These are phyloP conservation scores for Penaeus indicus DNA, from an alignment of 1,140 invertebrate species.

Conservation along the genomic window DNA sequence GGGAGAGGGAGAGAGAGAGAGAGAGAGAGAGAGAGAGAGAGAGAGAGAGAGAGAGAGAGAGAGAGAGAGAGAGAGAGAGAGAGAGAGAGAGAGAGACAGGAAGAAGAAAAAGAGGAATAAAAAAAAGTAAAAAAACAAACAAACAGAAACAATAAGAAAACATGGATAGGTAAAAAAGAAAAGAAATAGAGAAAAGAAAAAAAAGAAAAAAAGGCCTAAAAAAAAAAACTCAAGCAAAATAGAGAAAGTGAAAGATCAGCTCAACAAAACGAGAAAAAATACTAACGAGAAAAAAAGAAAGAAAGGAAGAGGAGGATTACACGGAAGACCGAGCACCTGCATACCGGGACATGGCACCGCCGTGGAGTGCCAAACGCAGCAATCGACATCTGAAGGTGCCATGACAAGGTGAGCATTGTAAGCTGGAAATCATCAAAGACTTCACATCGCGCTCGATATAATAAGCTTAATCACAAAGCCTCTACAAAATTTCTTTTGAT, in stretches of 20 bases:
- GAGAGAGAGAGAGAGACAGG: not conserved
- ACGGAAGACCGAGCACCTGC: not conserved
- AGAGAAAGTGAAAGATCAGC: not conserved
- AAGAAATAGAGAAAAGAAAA: not conserved
- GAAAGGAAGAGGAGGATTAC: not conserved
- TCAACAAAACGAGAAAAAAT: not conserved
- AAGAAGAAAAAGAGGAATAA: too few relatives aligned
- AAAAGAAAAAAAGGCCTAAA: not conserved
- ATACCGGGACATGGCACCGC: not conserved
- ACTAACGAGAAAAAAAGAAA: not conserved
- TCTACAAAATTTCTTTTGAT: too few relatives aligned
- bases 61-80: not conserved
- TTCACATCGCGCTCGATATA: too few relatives aligned
- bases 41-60: not conserved
- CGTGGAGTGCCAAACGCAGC: not conserved
- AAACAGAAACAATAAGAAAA: not conserved
- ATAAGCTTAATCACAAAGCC: too few relatives aligned
- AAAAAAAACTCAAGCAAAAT: not conserved
- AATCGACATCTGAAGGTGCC: not conserved
- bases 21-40: not conserved
- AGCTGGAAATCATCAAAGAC: too few relatives aligned
- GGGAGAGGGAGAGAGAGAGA: not conserved
- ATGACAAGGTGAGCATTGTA: too few relatives aligned
- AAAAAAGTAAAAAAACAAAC: not conserved
- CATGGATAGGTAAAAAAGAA: not conserved